Base-by-base conservation (phyloP, 2,113 vertebrate species). In the Tenrec ecaudatus region DNA sequence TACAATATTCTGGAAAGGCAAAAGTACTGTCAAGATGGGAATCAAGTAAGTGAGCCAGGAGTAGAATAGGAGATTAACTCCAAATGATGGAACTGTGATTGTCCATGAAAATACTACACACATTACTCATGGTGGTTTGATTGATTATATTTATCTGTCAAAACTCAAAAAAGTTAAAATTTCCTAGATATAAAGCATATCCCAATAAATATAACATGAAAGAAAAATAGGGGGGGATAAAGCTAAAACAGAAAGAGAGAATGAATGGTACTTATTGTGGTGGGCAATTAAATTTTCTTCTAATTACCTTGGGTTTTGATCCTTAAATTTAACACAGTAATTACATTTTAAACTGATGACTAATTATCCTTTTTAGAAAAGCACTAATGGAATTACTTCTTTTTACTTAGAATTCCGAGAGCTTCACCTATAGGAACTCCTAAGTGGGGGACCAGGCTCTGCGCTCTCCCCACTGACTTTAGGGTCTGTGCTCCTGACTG, bases 401-500 rank as follows among this genome's bases (percentile, higher is more conserved):
- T 84, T 86, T 87, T 90, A 75, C 92, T 85, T 92, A n/a, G 27
- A 29, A 69, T 69, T 31, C 40, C 75, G 86, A 86, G n/a, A 86
- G 5, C 8, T 78, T 82, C 27, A n/a, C 1, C 40, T 40, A 40
- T 7, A 40, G 40, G 40, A 40, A 40, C 7, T 53, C 47, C 47
- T 27, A 47, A 62, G 31, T 73, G 47, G 7, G 40, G 15, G 57
- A 15, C 8, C 9, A 62, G 20, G 20, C 76, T 77, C n/a, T 82
- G 57, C 9, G 11, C 0, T 53, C 47, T 53, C 47, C 11, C 47
- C 12, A 10, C 11, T 89, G 60, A 31, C 22, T 89, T 91, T 12
- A 77, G 6, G 17, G 3, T 64, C 5, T 47, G 43, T 57, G 12
- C 11, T 95, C 43, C 47, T 64, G 89, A 80, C 8, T 31, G 15